Conservation (phyloP, 2,888 invertebrate species). For the Patella depressa region DNA sequence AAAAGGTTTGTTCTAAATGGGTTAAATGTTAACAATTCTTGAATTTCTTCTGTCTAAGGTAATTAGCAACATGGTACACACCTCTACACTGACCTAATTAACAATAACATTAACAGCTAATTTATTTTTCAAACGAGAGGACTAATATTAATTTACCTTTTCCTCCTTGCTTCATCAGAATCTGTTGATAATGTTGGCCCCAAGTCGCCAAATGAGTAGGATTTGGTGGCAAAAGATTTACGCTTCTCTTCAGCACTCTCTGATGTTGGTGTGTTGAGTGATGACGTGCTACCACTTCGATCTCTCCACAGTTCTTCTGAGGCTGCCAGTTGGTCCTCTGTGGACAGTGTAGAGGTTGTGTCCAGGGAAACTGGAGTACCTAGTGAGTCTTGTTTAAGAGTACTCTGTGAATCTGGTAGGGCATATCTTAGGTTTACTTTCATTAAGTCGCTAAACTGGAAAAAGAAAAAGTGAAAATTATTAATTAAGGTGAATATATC, state of each 20-base stretch:
- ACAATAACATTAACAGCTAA: background rate
- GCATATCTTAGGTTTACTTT: constrained; percentile 53
- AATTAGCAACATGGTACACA: background rate
- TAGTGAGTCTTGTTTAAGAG: constrained; percentile 33
- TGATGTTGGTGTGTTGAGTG: constrained; percentile 35
- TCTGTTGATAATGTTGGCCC: constrained; percentile 44
- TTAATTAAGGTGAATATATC: background rate
- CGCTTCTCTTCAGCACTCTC: constrained; percentile 39
- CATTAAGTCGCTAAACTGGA: constrained; percentile 53
- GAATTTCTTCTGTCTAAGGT: background rate
- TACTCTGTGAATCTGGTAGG: constrained; percentile 36
- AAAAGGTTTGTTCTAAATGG: no score
- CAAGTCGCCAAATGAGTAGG: constrained; percentile 50
- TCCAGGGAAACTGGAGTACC: constrained; percentile 38
- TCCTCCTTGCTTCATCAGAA: constrained; percentile 37
- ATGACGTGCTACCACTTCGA: constrained; percentile 45
- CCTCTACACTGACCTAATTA: background rate
- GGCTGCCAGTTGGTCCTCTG: constrained; percentile 46
- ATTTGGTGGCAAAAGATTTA: constrained; percentile 47
- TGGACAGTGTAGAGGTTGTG: constrained; percentile 40
- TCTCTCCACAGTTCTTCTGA: constrained; percentile 47
- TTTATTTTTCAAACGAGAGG: background rate
- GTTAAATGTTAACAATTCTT: no score
- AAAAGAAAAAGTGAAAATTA: background rate
- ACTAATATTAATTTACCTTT: constrained; percentile 28